Base-by-base conservation (phyloP, 2,797 vertebrate genomes). In the Melanitta fusca region DNA sequence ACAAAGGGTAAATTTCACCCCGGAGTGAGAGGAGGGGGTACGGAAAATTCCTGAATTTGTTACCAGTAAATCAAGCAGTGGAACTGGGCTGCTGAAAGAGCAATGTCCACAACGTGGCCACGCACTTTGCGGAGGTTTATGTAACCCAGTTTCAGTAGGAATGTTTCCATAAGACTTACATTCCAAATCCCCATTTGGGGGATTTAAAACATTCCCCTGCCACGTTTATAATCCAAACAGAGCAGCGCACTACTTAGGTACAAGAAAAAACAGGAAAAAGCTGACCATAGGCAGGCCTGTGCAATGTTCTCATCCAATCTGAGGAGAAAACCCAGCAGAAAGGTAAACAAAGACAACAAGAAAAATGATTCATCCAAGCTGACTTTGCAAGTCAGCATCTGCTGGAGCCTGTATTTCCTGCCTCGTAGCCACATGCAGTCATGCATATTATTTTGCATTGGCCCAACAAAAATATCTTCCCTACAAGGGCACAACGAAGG, bases 201-300 rank as follows among this genome's bases (percentile, higher is more conserved):
- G 80, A 96, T 96, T 97, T 94, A 84, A 93, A 96, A 88, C 83
- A 72, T 89, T 96, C 82, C 72, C 62, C 83, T 89, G 85, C 14
- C 0, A 2, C 2, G 41, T 91, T 96, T 70, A 66, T 95, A 95
- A 93, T 91, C 88, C 83, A 32, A 2, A n/a, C 0, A 0, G 28
- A 25, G 62, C 83, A 94, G 86, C 0, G 0, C 47, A 7, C 25
- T 36, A 65, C 15, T 45, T 54, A 57, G 79, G 25, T 27, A 43
- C 73, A 74, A 62, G 73, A 45, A 66, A 80, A 65, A 41, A 74
- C 51, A 17, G 19, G 4, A 28, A 75, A 72, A 66, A 91, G 13
- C 25, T 41, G 45, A 78, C 28, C 6, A 3, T 72, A 65, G 61
- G 36, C 20, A 4, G 38, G 11, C 57, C 27, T 36, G 21, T 13